A percentile compares a stretch with the other conserved stretches of the same genome.
Conservation (phyloP, 2,888 invertebrate genomes). For the Drosophila meridionalis region DNA sequence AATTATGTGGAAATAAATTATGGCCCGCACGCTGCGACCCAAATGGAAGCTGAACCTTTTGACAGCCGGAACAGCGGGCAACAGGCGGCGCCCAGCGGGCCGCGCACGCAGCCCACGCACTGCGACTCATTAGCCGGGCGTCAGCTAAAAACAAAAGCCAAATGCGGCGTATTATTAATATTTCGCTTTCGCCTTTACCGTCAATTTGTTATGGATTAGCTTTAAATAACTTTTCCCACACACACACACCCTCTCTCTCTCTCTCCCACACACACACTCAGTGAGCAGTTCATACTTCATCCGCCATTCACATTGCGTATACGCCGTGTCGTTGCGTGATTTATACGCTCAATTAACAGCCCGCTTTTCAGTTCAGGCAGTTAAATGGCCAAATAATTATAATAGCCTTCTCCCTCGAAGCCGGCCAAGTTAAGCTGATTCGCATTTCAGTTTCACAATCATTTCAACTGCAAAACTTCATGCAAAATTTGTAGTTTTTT, state of each 20-base stretch:
- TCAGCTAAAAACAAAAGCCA: slow-evolving; percentile 40
- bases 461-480: not conserved
- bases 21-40: slow-evolving; percentile 48
- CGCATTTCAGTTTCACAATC: slow-evolving; percentile 6
- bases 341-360: slow-evolving; percentile 51
- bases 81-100: slow-evolving; percentile 18
- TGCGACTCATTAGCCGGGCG: slow-evolving; percentile 45
- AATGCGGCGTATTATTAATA: slow-evolving; percentile 55
- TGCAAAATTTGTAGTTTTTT: not conserved
- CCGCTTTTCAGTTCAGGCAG: slow-evolving; percentile 10
- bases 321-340: slow-evolving; percentile 43
- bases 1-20: slow-evolving; percentile 78
- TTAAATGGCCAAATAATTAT: slow-evolving; percentile 39
- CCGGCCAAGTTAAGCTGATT: not conserved
- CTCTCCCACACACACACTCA: not conserved
- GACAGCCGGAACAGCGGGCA: slow-evolving; percentile 3
- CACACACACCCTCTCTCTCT: not conserved
- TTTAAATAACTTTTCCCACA: slow-evolving; percentile 29
- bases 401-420: not conserved
- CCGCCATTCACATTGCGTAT: slow-evolving; percentile 27
- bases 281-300: not conserved
- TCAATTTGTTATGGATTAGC: slow-evolving; percentile 57
- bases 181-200: slow-evolving; percentile 26
- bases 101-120: slow-evolving; percentile 1
- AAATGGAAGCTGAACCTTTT: slow-evolving; percentile 17